Percentiles rank a stretch among this genome's conserved stretches.
Conservation (phyloP, 2,797 vertebrate genomes). For the Mycteria americana region DNA sequence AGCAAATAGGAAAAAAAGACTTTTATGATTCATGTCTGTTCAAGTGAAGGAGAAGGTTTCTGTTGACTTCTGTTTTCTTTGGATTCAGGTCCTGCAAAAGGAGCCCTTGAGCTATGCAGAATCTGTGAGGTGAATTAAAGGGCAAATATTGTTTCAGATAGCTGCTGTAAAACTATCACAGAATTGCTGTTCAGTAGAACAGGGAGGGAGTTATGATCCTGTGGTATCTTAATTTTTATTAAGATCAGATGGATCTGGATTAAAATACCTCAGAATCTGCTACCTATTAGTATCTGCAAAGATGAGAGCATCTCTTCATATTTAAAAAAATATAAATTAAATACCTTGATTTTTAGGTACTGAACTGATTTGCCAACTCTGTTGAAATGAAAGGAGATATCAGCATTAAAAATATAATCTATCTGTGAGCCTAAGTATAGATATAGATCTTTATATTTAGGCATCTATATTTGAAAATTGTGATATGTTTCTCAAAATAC, state of each 20-base stretch:
- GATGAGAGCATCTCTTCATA: background rate
- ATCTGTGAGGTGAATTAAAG: background rate
- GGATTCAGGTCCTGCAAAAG: background rate
- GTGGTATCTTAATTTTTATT: background rate
- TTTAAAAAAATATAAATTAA: background rate
- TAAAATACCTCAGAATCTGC: background rate
- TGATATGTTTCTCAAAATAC: background rate
- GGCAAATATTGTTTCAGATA: background rate
- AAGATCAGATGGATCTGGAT: background rate
- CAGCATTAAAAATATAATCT: background rate
- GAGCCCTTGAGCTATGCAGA: background rate
- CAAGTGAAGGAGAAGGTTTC: background rate
- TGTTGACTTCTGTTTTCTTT: background rate
- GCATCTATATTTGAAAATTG: background rate
- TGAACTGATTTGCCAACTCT: background rate
- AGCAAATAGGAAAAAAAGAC: background rate
- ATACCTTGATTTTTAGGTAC: background rate
- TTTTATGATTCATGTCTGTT: background rate
- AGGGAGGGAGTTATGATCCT: background rate
- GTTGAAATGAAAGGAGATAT: background rate
- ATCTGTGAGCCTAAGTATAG: background rate
- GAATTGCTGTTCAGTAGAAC: background rate
- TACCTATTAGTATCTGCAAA: background rate
- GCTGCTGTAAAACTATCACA: background rate
- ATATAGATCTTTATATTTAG: background rate